These are phyloP conservation scores for Gadus chalcogrammus DNA, from an alignment of 2,113 vertebrate genomes.

Conservation along the genomic window DNA sequence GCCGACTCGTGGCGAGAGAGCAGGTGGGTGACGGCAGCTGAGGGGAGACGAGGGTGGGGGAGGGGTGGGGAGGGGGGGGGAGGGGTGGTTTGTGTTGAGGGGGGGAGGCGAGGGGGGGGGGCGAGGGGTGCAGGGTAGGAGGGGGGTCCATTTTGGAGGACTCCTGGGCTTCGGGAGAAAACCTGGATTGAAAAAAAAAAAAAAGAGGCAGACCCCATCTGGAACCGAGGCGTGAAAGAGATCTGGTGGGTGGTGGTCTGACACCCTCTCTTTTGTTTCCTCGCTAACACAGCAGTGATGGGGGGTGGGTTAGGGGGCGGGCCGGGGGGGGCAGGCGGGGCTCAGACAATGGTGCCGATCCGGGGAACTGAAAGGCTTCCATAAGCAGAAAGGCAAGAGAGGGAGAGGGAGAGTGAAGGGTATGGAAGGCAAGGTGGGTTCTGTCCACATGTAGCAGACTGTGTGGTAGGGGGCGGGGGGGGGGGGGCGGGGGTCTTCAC, in stretches of 20 bases:
- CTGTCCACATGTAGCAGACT: conserved; percentile 39
- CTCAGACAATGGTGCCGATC: conserved; percentile 74
- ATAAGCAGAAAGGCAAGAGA: conserved; percentile 63
- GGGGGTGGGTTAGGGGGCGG: conserved; percentile 43
- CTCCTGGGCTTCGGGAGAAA: conserved; percentile 73
- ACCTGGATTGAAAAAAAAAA: conserved; percentile 50
- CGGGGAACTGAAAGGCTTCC: conserved; percentile 71
- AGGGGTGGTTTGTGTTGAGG: no score
- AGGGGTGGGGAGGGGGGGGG: conserved; percentile 7
- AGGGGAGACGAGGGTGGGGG: conserved; percentile 56
- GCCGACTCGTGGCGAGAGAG: conserved; percentile 71
- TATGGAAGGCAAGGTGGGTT: conserved; percentile 32
- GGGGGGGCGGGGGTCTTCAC: conserved; percentile 6
- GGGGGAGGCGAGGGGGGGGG: no score
- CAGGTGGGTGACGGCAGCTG: conserved; percentile 80
- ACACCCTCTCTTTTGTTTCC: conserved; percentile 80
- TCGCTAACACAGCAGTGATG: conserved; percentile 74
- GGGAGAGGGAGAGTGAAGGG: conserved; percentile 24
- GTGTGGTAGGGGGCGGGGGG: no score
- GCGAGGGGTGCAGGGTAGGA: background rate
- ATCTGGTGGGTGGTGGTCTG: conserved; percentile 81
- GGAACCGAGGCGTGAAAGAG: conserved; percentile 76
- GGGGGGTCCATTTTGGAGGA: conserved; percentile 71
- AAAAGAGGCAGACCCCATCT: conserved; percentile 76
- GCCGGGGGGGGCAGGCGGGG: conserved; percentile 70